phyloP scores from a whole-genome alignment of 2,888 invertebrate species.

The Mimumesa dahlbomi region DNA sequence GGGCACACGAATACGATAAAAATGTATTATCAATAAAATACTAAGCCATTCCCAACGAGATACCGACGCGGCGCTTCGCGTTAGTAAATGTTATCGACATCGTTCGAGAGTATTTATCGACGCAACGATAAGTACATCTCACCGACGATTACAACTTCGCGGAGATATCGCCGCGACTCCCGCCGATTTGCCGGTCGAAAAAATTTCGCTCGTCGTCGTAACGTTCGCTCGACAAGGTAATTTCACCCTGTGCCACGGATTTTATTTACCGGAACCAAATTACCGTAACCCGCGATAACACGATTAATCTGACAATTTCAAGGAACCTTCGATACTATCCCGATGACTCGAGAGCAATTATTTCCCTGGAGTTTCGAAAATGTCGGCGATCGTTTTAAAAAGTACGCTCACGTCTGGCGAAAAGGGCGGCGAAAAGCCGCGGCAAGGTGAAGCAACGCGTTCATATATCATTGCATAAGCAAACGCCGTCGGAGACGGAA shows the following conservation, averaged over 20 bases:
- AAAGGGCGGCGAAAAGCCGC: too few relatives aligned
- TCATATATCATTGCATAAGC: constrained; percentile 3
- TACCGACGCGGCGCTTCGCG: constrained; percentile 21
- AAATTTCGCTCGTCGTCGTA: too few relatives aligned
- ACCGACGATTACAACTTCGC: constrained; percentile 32
- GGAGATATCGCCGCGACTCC: constrained; percentile 32
- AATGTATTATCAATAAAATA: constrained; percentile 58
- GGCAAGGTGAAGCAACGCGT: background rate
- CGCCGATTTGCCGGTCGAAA: background rate
- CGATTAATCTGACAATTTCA: too few relatives aligned
- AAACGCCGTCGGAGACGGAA: background rate
- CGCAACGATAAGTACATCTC: constrained; percentile 33
- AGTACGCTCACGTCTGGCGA: too few relatives aligned
- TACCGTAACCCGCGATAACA: too few relatives aligned
- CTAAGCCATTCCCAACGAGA: constrained; percentile 34
- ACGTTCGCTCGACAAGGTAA: too few relatives aligned
- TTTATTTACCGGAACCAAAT: too few relatives aligned
- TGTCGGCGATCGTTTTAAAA: too few relatives aligned
- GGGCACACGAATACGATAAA: constrained; percentile 45
- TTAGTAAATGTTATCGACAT: constrained; percentile 55
- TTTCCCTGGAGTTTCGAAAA: too few relatives aligned
- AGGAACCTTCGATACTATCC: too few relatives aligned
- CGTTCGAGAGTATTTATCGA: constrained; percentile 48
- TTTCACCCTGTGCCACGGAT: too few relatives aligned
- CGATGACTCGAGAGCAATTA: too few relatives aligned